Base-by-base conservation (phyloP, 2,797 vertebrate species). In the Sciurus vulgaris region DNA sequence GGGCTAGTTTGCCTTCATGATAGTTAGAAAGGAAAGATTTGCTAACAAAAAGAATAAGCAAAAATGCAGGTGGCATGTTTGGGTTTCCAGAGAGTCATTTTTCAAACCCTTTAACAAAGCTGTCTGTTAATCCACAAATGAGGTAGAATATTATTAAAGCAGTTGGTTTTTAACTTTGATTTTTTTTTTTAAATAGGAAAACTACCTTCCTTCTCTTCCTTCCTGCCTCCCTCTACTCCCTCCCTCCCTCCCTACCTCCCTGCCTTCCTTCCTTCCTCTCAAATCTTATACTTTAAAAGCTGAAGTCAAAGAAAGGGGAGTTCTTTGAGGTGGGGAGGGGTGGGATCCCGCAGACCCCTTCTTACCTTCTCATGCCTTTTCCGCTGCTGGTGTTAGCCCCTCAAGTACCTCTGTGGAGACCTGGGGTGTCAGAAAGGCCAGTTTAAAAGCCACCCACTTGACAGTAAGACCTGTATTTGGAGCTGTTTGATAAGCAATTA, bases 11-110 rank as follows among this genome's bases (percentile, higher is more conserved):
- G n/a, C 51, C 77, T 82, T 81, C 8, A 5, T 3, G 63, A 74
- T 5, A n/a, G 69, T 30, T 67, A 2, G 4, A 33, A 77, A 76
- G 79, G 47, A 74, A 33, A 69, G 5, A 28, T 65, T 28, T 82
- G 73, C 59, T 61, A 90, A 84, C 28, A 74, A 74, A 88, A 89
- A 35, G 41, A 59, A 91, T 63, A 51, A 86, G 82, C 67, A 81
- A 73, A 92, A 89, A 76, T 18, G 44, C 30, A 72, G 51, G 47
- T 2, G 7, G 38, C 26, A 38, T 11, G 10, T 70, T 86, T 87
- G 51, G 65, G 51, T 47, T 35, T 59, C 47, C 2, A 63, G 26
- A 5, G 17, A 20, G 47, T 78, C 24, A 30, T 74, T 94, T 91
- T 82, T 87, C 49, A 92, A 73, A 11, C 30, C 38, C 28, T 61